Percentiles rank a stretch among this genome's conserved stretches.
Conservation (phyloP, 2,888 invertebrate genomes). For the Epirrhoe alternata region DNA sequence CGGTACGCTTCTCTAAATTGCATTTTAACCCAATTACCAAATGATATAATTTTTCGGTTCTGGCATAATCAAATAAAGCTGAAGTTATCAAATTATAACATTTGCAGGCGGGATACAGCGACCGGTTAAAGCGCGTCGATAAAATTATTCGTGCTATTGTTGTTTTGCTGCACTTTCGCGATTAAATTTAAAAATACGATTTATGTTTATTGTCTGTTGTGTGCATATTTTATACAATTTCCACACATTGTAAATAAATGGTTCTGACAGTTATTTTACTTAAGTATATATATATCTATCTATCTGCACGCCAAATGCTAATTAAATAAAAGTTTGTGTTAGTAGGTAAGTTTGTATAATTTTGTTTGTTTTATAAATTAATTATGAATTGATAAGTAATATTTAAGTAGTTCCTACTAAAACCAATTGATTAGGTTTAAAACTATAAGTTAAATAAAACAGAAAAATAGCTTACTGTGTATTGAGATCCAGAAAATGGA, state of each 20-base stretch:
- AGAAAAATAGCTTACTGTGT: too few species aligned
- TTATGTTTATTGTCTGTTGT: slow-evolving; percentile 20
- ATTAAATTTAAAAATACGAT: slow-evolving; percentile 34
- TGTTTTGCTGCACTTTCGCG: slow-evolving; percentile 31
- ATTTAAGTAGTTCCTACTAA: too few species aligned
- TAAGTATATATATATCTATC: too few species aligned
- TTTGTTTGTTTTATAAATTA: too few species aligned
- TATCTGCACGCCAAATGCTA: too few species aligned
- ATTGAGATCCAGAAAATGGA: too few species aligned
- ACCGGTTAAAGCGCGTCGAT: slow-evolving; percentile 46
- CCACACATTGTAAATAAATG: not conserved
- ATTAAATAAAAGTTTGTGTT: too few species aligned
- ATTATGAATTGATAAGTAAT: too few species aligned
- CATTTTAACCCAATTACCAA: slow-evolving; percentile 83
- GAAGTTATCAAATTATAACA: slow-evolving; percentile 80
- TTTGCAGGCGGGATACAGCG: slow-evolving; percentile 68
- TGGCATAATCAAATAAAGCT: slow-evolving; percentile 79
- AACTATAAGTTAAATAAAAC: too few species aligned
- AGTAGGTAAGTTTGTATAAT: too few species aligned
- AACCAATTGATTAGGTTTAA: too few species aligned
- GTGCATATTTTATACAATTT: slow-evolving; percentile 1
- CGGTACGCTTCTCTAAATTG: slow-evolving; percentile 80
- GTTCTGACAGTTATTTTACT: not conserved
- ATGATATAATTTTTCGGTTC: slow-evolving; percentile 85
- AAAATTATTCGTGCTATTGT: slow-evolving; percentile 53